Conservation (phyloP, 2,888 invertebrate genomes). For the Myathropa florea region DNA sequence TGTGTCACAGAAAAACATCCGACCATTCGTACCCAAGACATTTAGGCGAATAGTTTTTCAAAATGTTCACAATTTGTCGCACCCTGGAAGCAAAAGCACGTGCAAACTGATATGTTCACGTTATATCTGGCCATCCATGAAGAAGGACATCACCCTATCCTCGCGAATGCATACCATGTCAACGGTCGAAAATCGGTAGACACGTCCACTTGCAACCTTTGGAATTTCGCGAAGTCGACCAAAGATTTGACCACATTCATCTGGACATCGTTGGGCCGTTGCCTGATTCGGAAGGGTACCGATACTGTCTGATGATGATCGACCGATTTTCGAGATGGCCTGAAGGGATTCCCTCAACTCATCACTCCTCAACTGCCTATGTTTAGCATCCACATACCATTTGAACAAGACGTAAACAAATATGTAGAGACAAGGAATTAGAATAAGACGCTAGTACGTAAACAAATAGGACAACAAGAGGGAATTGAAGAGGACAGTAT, state of each 20-base stretch:
- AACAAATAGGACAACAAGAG: no score
- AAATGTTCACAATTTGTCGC: conserved; percentile 24
- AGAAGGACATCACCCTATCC: conserved; percentile 14
- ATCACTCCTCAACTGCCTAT: no score
- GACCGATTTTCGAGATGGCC: no score
- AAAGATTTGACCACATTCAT: background rate
- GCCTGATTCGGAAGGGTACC: no score
- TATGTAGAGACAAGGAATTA: no score
- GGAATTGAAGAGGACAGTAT: no score
- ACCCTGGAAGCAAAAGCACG: conserved; percentile 11
- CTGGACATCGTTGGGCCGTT: no score
- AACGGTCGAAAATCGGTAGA: background rate
- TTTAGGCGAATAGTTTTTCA: background rate
- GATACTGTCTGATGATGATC: no score
- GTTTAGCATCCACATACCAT: no score
- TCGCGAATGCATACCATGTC: conserved; percentile 15
- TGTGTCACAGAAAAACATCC: background rate
- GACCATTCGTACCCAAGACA: conserved; percentile 24
- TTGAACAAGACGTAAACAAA: no score
- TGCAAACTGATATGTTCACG: conserved; percentile 20
- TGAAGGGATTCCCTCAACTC: no score
- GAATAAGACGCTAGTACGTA: no score
- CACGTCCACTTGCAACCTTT: conserved; percentile 1
- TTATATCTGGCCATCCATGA: conserved; percentile 48
- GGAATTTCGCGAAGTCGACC: background rate